Evolutionary conservation across 2,113 vertebrate genomes (phyloP).

Genomic region (Oxyruncus cristatus): DNA sequence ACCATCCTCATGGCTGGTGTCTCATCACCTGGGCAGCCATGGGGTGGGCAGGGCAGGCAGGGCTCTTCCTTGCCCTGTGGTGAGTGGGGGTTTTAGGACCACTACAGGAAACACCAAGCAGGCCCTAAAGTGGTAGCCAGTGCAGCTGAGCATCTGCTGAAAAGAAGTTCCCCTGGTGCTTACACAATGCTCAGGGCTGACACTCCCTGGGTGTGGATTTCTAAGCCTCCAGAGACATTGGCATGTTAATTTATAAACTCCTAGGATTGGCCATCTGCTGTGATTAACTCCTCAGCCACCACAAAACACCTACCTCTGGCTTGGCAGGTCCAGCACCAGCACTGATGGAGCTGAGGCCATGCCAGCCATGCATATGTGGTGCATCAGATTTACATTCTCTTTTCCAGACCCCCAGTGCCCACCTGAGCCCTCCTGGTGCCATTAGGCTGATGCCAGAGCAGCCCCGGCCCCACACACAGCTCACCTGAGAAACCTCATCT

Average conservation of each 20-base stretch:
- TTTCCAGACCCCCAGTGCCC: background rate
- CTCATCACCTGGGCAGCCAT: fast-evolving
- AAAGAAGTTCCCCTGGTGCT: background rate
- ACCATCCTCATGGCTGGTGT: fast-evolving
- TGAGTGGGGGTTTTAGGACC: background rate
- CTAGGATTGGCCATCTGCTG: background rate
- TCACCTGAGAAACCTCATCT: background rate
- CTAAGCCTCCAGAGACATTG: background rate
- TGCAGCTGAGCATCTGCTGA: fast-evolving
- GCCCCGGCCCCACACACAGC: background rate
- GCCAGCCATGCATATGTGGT: fast-evolving
- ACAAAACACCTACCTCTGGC: background rate
- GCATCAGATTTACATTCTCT: fast-evolving
- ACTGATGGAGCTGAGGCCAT: background rate
- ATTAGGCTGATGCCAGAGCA: background rate
- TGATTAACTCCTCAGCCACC: background rate
- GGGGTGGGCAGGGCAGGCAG: background rate
- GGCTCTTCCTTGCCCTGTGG: background rate
- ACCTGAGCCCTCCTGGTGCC: fast-evolving
- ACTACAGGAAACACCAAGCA: fast-evolving
- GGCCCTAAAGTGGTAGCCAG: background rate
- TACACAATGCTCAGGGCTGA: background rate
- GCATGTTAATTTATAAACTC: background rate
- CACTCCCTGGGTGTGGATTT: background rate
- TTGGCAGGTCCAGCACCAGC: background rate